These are phyloP conservation scores for Hybognathus amarus DNA, from an alignment of 2,797 vertebrate species.

Conservation along the genomic window DNA sequence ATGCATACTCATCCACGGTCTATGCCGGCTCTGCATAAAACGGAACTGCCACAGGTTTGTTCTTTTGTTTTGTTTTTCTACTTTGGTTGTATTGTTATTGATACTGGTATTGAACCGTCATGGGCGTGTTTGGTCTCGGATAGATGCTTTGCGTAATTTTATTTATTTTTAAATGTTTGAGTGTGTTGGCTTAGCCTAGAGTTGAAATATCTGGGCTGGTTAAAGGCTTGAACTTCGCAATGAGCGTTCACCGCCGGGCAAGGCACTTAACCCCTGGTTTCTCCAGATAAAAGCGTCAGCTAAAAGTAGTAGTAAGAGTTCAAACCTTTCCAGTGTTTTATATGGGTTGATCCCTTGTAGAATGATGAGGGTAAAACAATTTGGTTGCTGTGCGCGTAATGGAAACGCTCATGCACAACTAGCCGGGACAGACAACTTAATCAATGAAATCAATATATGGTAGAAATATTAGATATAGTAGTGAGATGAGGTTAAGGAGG, in stretches of 20 bases:
- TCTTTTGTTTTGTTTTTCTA: neutral
- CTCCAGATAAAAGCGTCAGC: neutral
- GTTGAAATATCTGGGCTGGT: neutral
- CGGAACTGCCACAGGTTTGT: constrained; percentile 84
- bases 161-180: neutral
- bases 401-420: neutral
- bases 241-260: neutral
- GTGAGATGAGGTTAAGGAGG: neutral
- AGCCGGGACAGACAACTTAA: neutral
- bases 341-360: neutral
- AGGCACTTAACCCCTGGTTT: neutral
- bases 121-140: neutral
- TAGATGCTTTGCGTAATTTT: neutral
- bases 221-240: neutral
- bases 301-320: neutral
- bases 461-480: constrained; percentile 3
- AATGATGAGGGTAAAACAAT: neutral
- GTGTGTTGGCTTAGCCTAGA: neutral
- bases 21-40: constrained; percentile 88
- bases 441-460: constrained; percentile 6
- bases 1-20: constrained; percentile 90
- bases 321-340: neutral
- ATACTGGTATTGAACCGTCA: neutral
- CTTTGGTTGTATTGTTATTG: neutral
- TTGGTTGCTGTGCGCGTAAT: neutral